Evolutionary conservation across 2,113 vertebrate species (phyloP).

Genomic region (Lonchura striata): DNA sequence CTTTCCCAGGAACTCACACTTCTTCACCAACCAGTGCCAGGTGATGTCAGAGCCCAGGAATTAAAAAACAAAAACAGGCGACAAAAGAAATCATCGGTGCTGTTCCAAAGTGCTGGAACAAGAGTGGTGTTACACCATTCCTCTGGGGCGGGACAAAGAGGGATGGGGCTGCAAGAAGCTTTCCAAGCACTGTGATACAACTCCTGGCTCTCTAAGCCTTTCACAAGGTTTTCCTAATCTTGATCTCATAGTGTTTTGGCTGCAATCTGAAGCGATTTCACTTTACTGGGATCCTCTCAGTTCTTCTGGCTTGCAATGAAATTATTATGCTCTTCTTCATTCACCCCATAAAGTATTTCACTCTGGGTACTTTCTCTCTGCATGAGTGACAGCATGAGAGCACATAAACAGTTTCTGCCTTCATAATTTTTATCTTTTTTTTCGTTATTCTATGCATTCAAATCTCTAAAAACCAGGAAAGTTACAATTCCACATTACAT

Average conservation of each 20-base stretch:
- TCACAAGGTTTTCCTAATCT: neutral
- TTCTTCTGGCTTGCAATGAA: neutral
- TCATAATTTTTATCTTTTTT: neutral
- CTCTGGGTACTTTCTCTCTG: neutral
- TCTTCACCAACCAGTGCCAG: neutral
- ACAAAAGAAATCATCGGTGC: neutral
- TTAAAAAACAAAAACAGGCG: neutral
- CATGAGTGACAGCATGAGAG: neutral
- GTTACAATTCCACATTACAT: neutral
- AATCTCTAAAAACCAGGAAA: neutral
- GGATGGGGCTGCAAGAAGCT: neutral
- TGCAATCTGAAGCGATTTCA: neutral
- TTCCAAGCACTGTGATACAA: neutral
- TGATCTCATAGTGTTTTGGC: accelerated
- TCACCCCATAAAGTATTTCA: neutral
- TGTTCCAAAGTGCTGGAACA: neutral
- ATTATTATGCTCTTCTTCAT: neutral
- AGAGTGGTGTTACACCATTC: accelerated
- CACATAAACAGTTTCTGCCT: neutral
- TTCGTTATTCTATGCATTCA: neutral
- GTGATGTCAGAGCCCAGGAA: neutral
- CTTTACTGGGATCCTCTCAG: neutral
- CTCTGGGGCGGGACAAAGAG: neutral
- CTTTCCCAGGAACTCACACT: neutral
- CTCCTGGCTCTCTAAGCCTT: neutral